Evolutionary conservation across 1,140 invertebrate species (phyloP).

Genomic region (Nylanderia fulva): DNA sequence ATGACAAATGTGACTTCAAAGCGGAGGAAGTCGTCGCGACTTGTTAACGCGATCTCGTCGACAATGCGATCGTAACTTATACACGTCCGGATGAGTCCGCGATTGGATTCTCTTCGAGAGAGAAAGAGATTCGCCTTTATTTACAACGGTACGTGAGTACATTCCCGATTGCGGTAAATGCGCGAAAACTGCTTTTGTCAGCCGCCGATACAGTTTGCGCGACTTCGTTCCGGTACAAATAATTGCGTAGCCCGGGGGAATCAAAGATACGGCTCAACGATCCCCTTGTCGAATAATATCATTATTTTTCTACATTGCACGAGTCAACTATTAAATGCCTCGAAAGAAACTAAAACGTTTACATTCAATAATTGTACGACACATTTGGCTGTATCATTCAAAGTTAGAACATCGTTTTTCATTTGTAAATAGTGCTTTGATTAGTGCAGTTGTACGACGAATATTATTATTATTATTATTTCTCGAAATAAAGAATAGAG

Average conservation of each 20-base stretch:
- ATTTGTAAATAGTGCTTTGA: background rate
- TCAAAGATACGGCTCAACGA: background rate
- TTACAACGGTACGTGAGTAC: slow-evolving; percentile 56
- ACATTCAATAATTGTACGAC: background rate
- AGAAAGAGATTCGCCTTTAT: slow-evolving; percentile 57
- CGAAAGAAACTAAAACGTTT: background rate
- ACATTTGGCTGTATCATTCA: background rate
- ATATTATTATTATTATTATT: background rate
- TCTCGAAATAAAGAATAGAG: background rate
- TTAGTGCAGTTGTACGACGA: background rate
- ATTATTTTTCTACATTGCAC: background rate
- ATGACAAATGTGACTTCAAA: slow-evolving; percentile 32
- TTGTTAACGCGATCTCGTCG: slow-evolving; percentile 52
- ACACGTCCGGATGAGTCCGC: slow-evolving; percentile 35
- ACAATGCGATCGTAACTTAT: slow-evolving; percentile 60
- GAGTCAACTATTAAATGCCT: background rate
- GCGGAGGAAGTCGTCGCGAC: slow-evolving; percentile 17
- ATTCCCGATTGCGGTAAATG: slow-evolving; percentile 57
- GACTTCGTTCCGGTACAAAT: background rate
- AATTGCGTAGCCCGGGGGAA: background rate
- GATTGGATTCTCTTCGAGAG: slow-evolving; percentile 43
- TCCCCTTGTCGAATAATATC: background rate
- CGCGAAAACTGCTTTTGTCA: slow-evolving; percentile 53
- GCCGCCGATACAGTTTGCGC: slow-evolving; percentile 11
- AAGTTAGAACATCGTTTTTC: background rate